Conservation (phyloP, 30 jellyfish, hydroid and myxozoan genomes). For the Pelagia noctiluca region DNA sequence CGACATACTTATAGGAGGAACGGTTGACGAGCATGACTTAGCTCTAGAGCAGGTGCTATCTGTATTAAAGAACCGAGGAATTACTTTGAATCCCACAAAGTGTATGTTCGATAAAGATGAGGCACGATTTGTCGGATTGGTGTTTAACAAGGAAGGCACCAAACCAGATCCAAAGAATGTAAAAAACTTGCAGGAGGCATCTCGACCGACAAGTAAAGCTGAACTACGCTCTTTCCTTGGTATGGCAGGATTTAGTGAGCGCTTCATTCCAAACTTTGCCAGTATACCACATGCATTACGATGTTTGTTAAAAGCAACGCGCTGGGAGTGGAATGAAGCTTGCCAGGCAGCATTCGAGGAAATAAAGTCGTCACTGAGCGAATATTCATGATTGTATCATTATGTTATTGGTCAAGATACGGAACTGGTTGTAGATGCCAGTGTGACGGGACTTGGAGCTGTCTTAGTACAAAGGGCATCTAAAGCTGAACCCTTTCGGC, state of each 20-base stretch:
- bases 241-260: slow-evolving; percentile 6
- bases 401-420: slow-evolving; percentile 2
- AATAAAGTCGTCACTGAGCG: neutral
- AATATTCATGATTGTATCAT: neutral
- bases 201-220: slow-evolving; percentile 2
- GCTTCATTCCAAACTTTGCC: neutral
- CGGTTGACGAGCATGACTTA: too few relatives aligned
- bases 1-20: too few relatives aligned
- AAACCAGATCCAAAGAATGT: slow-evolving; percentile 30
- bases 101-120: slow-evolving; percentile 2
- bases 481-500: slow-evolving; percentile 4
- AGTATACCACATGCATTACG: neutral
- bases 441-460: slow-evolving; percentile 7
- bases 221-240: slow-evolving; percentile 8
- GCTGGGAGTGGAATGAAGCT: slow-evolving; percentile 9
- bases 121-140: slow-evolving; percentile 15
- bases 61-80: neutral
- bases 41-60: slow-evolving; percentile 5
- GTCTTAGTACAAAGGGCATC: slow-evolving; percentile 4
- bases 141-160: slow-evolving; percentile 17
- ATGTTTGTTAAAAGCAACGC: slow-evolving; percentile 3
- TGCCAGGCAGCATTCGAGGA: slow-evolving; percentile 3
- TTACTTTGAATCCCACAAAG: slow-evolving; percentile 3
- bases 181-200: slow-evolving; percentile 1
- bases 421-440: slow-evolving; percentile 3